Evolutionary conservation across 1,140 invertebrate genomes (phyloP), one percentile per base, ranked within the genome.

Genomic region (Drosophila setifemur): DNA sequence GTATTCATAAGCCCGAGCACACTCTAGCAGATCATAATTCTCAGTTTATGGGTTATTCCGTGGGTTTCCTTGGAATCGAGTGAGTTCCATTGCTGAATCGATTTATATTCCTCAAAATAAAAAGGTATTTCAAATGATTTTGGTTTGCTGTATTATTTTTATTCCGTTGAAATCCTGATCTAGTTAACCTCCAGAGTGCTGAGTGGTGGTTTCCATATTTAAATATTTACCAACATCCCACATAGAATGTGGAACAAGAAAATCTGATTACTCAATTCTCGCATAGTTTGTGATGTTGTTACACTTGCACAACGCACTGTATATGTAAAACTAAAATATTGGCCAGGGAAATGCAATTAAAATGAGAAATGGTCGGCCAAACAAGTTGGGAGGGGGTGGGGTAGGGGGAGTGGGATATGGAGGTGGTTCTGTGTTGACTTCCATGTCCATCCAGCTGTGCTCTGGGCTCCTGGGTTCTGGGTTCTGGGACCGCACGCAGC

Each of bases 1-100:
- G 35, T 58, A 83, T 82, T 81, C 73, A 77, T 68, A 71, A 61
- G 43, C 47, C 43, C n/a, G 40, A 50, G 42, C 35, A 50, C 53
- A 44, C 44, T 49, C 52, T 29, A 48, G 29, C 47, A 50, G 45
- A 64, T 61, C 35, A 45, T 47, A 69, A 70, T 52, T 64, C 63
- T 64, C 0, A 48, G 26, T 64, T 64, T 49, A 64, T 39, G 57
- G 33, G 2, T 39, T 48, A 64, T 68, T 43, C 47, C 37, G 35
- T 39, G 54, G 21, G 37, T 39, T 63, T 63, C 25, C 25, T 2
- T 3, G 19, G 29, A 61, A 40, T 29, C 39, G 33, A 50, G 7
- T 29, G 2, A 12, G 8, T 12, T 33, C 11, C 16, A 21, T 4
- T 2, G 5, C 4, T 33, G 4, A n/a, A 12, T 29, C 37, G 18